Conservation (phyloP, 2,888 invertebrate genomes). For the Capitulum mitella region DNA sequence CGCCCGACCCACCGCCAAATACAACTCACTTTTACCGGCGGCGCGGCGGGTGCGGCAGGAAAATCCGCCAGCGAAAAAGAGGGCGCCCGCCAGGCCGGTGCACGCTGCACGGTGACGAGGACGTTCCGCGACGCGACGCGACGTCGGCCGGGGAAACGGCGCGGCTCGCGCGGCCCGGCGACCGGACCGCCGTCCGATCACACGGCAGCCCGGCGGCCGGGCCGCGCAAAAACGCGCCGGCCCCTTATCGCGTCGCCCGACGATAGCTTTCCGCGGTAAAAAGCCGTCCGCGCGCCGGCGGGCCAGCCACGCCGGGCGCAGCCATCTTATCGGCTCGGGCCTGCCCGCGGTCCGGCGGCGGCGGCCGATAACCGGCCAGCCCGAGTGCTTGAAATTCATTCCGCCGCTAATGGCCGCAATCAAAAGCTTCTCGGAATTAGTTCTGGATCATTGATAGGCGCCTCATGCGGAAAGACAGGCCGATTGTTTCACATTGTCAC, state of each 20-base stretch:
- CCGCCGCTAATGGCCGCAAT: neutral
- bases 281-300: neutral
- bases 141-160: neutral
- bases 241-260: neutral
- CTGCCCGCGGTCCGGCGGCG: too few species aligned
- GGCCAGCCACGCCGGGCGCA: neutral
- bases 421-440: neutral
- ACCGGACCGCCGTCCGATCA: neutral
- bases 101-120: neutral
- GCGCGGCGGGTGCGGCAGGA: neutral
- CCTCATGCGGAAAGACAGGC: neutral
- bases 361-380: neutral
- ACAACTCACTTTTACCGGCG: neutral
- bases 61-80: conserved; percentile 2
- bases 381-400: neutral
- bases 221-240: neutral
- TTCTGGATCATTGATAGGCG: neutral
- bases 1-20: neutral
- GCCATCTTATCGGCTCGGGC: neutral
- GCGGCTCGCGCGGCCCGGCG: too few species aligned
- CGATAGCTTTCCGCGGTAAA: neutral
- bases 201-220: neutral
- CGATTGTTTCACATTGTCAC: neutral
- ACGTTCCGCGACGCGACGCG: too few species aligned
- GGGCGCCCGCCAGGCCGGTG: neutral